A percentile compares a stretch with the other conserved stretches of the same genome.
These are phyloP conservation scores for Tachysurus vachellii DNA, from an alignment of 2,113 vertebrate genomes.

Conservation along the genomic window DNA sequence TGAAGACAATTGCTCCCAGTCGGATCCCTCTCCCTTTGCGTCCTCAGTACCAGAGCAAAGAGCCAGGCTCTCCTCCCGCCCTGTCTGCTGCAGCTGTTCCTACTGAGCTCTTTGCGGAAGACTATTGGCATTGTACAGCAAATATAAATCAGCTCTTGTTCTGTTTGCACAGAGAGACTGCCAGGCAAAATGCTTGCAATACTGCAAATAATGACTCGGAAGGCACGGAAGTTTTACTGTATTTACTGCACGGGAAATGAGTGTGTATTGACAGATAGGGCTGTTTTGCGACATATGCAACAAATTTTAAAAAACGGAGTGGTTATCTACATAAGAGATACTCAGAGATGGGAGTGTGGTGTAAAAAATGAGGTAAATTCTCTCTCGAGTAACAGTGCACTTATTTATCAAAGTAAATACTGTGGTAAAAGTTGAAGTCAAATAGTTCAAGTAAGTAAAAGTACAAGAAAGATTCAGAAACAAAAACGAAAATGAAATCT, in stretches of 20 bases:
- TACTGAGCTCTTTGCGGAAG: slow-evolving; percentile 52
- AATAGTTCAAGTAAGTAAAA: background rate
- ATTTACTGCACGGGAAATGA: background rate
- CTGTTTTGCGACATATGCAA: background rate
- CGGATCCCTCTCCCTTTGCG: slow-evolving; percentile 35
- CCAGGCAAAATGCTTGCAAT: slow-evolving; percentile 14
- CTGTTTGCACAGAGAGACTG: slow-evolving; percentile 30
- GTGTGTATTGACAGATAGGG: too few relatives aligned
- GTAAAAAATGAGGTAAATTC: background rate
- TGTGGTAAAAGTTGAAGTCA: background rate
- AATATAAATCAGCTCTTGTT: slow-evolving; percentile 49
- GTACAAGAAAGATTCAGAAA: background rate
- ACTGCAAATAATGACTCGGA: slow-evolving; percentile 9
- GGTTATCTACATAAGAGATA: background rate
- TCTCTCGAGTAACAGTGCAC: background rate
- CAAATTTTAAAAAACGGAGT: background rate
- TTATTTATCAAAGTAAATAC: background rate
- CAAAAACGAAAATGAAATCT: background rate
- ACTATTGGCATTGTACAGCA: slow-evolving; percentile 44
- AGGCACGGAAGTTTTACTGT: slow-evolving; percentile 2
- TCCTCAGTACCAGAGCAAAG: slow-evolving; percentile 46
- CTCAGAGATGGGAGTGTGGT: background rate
- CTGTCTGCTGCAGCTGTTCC: slow-evolving; percentile 65
- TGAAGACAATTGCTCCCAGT: slow-evolving; percentile 47
- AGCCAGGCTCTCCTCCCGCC: slow-evolving; percentile 44